Percentiles rank a stretch among this genome's conserved stretches.
These are phyloP conservation scores for Adoxophyes honmai DNA, from an alignment of 1,140 invertebrate genomes.

Conservation along the genomic window DNA sequence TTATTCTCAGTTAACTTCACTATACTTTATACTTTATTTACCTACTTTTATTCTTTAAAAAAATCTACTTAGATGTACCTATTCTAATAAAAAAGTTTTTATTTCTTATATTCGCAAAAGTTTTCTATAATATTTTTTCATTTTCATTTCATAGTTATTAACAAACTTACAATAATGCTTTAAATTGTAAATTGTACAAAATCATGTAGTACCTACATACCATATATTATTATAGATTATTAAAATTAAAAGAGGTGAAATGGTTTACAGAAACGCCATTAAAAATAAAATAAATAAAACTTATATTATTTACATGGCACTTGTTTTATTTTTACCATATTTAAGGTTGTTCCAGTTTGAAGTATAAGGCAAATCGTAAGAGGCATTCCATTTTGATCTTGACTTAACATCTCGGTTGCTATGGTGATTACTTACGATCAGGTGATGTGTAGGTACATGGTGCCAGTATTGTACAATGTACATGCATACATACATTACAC, in stretches of 20 bases:
- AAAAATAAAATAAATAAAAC: not conserved
- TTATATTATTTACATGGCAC: not conserved
- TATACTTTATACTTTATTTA: no score
- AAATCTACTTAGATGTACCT: not conserved
- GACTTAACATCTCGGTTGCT: no score
- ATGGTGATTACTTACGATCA: no score
- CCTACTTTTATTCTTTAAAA: not conserved
- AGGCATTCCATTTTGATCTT: no score
- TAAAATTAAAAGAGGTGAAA: not conserved
- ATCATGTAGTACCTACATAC: not conserved
- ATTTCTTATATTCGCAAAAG: not conserved
- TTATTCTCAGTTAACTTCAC: not conserved
- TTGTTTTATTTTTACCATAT: not conserved
- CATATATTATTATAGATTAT: not conserved
- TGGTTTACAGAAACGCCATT: not conserved
- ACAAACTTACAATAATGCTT: slow-evolving; percentile 5
- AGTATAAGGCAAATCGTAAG: no score
- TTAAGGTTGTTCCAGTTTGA: not conserved
- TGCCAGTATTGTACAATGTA: no score
- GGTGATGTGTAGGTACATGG: no score
- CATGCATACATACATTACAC: no score
- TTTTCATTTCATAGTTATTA: not conserved
- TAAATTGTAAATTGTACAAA: slow-evolving; percentile 17
- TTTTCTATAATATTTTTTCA: no score
- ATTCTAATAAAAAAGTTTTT: not conserved